These are phyloP conservation scores for Ferrisia virgata DNA, from an alignment of 2,888 invertebrate genomes.

Conservation along the genomic window DNA sequence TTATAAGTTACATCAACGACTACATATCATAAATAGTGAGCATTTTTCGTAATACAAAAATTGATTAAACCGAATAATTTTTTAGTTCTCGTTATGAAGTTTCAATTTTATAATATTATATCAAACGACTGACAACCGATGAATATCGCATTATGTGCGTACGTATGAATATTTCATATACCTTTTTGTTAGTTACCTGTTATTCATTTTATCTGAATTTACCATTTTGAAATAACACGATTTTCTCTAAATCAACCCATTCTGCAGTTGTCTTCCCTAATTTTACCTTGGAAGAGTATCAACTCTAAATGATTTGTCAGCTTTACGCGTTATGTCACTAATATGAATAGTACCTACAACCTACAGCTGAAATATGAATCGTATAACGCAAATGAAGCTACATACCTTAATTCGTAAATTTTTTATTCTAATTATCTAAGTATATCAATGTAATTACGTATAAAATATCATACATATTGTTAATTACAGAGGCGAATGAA, in stretches of 20 bases:
- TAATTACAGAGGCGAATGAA: background rate
- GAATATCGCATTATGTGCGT: background rate
- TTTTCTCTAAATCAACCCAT: background rate
- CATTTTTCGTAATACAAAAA: background rate
- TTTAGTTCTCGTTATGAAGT: background rate
- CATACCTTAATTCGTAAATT: background rate
- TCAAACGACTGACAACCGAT: background rate
- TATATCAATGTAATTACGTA: background rate
- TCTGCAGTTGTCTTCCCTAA: background rate
- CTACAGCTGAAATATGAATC: background rate
- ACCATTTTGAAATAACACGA: background rate
- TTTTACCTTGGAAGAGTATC: background rate
- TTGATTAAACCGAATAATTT: background rate
- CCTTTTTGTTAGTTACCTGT: background rate
- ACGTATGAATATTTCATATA: background rate
- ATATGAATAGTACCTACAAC: no score
- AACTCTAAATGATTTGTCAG: background rate
- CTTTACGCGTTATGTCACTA: no score
- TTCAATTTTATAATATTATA: background rate
- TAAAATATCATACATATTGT: background rate
- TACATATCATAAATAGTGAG: background rate
- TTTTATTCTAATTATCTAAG: background rate
- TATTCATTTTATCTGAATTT: background rate
- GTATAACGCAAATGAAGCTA: background rate
- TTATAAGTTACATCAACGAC: conserved; percentile 11